phyloP scores from a whole-genome alignment of 2,113 vertebrate genomes.

The Colossoma macropomum region DNA sequence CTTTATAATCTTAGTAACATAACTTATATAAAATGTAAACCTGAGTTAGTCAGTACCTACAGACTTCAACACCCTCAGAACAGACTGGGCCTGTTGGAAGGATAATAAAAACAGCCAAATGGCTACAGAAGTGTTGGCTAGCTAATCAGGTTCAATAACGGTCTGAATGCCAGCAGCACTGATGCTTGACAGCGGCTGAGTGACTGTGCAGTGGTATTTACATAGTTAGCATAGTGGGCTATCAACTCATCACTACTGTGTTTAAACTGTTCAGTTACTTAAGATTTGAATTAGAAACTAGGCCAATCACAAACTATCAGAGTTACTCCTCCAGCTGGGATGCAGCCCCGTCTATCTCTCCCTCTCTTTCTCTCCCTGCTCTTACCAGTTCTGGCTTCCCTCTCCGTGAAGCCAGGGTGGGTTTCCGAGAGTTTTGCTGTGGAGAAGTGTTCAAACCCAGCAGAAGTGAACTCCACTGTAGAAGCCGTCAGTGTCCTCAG shows the following conservation, averaged over 20 bases:
- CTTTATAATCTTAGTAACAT: no score
- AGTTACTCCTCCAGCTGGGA: not conserved
- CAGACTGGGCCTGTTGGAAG: no score
- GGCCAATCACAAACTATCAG: not conserved
- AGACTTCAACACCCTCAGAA: no score
- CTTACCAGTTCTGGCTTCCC: conserved; percentile 53
- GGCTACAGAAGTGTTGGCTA: no score
- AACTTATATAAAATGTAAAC: no score
- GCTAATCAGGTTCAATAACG: no score
- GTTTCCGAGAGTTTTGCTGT: conserved; percentile 32
- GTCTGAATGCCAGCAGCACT: no score
- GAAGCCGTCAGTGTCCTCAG: conserved; percentile 17
- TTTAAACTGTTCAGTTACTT: not conserved
- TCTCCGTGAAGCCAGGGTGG: conserved; percentile 32
- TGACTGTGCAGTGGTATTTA: not conserved
- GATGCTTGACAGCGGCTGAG: no score
- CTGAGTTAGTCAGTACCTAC: no score
- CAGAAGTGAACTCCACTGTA: conserved; percentile 13
- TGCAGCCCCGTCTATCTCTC: no score
- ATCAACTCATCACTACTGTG: not conserved
- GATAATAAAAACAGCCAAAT: no score
- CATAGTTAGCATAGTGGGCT: not conserved
- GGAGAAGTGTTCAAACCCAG: conserved; percentile 3
- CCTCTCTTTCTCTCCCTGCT: not conserved
- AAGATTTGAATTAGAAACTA: not conserved